Evolutionary conservation across 1,140 invertebrate species (phyloP), one percentile per base, ranked within the genome.

Genomic region (Agrypnia vestita): DNA sequence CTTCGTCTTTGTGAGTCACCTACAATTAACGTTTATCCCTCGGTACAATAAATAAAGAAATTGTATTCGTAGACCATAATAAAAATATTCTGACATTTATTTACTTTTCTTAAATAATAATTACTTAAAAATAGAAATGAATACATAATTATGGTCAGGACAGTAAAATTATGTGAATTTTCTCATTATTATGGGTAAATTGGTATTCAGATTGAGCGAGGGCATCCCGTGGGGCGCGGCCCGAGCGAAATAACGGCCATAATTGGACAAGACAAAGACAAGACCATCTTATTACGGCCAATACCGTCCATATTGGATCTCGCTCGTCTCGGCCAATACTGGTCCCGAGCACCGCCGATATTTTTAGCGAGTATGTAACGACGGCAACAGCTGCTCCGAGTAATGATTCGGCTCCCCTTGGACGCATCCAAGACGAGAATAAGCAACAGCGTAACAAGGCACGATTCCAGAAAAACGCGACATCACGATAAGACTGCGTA

Each of bases 221-320:
- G 15, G 11, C 13, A n/a, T 35, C 4, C 8, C 55, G 55, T 13
- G 21, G 21, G 12, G 55, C 17, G 15, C 9, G 17, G 21, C 55
- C 21, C 55, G 17, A 59, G 21, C 15, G 11, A 17, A n/a, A 21
- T 59, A 59, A 59, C 17, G 17, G 55, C 55, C 15, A 21, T 59
- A 21, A 59, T 59, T 64, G 61, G 61, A 47, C 8, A 43, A 47
- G 46, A 3, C 12, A 11, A 69, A 69, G 64, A 15, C 64, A n/a
- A 6, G n/a, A 9, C 15, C 64, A 47, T 69, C 64, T n/a, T 19
- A 47, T 43, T 49, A 49, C 67, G 19, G 15, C 47, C 67, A 51
- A 71, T 71, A 71, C 19, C 15, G 67, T 71, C 46, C 67, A 71
- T 71, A 71, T 71, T 71, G 67, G 51, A 71, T 51, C 67, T 49